phyloP scores from a whole-genome alignment of 1,140 invertebrate species.

The Aphelinus atriplicis region DNA sequence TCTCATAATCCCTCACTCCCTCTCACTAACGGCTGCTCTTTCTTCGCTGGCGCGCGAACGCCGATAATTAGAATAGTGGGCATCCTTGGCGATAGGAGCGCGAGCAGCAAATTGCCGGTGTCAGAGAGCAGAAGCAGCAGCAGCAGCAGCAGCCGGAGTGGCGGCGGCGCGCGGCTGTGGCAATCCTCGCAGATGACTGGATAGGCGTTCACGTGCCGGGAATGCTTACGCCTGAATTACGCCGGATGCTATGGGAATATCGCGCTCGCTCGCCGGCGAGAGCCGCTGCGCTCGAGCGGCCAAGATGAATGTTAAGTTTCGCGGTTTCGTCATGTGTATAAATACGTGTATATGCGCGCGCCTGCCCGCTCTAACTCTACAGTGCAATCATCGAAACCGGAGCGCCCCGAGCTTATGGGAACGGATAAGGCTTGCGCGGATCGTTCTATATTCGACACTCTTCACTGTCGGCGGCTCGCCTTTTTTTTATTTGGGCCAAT shows the following conservation, averaged over 20 bases:
- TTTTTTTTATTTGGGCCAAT: too few species aligned
- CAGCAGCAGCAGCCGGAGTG: background rate
- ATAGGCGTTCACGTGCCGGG: constrained; percentile 12
- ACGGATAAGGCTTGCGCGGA: too few species aligned
- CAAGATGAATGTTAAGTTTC: constrained; percentile 10
- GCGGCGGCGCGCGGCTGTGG: too few species aligned
- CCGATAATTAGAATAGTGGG: constrained; percentile 27
- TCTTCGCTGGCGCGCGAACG: background rate
- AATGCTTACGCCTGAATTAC: constrained; percentile 15
- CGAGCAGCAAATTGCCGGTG: background rate
- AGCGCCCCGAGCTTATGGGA: too few species aligned
- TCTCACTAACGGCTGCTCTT: background rate
- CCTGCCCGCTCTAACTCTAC: background rate
- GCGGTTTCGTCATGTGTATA: constrained; percentile 4
- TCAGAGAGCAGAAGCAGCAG: background rate
- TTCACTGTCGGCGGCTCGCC: too few species aligned
- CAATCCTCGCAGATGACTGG: constrained; percentile 18
- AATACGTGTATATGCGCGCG: background rate
- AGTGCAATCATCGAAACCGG: background rate
- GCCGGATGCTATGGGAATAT: background rate
- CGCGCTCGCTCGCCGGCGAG: background rate
- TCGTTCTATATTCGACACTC: too few species aligned
- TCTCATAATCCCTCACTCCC: background rate
- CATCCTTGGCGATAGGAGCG: constrained; percentile 14
- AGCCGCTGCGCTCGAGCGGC: background rate